Percentiles rank a stretch among this genome's conserved stretches.
These are phyloP conservation scores for Cordylochernes scorpioides DNA, from an alignment of 2,888 invertebrate species.

Conservation along the genomic window DNA sequence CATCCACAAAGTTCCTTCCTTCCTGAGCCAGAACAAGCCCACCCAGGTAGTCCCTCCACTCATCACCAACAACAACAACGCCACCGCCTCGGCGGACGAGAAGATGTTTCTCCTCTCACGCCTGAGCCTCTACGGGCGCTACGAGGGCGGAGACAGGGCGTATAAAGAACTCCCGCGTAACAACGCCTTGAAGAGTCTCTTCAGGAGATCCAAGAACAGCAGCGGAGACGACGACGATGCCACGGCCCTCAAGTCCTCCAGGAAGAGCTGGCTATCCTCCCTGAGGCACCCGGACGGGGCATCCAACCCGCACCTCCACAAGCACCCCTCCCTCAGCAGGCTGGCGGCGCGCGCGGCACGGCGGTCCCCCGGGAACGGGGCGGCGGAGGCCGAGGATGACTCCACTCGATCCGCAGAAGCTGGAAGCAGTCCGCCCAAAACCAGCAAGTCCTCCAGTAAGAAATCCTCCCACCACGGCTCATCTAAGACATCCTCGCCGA, in stretches of 20 bases:
- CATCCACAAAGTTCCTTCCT: constrained; percentile 10
- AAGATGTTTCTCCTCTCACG: no score
- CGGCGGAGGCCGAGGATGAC: constrained; percentile 33
- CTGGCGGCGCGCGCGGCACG: constrained; percentile 4
- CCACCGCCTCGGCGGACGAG: no score
- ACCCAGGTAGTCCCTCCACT: constrained; percentile 10
- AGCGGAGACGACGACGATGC: no score
- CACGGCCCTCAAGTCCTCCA: background rate
- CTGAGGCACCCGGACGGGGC: constrained; percentile 70
- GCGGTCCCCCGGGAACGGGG: constrained; percentile 32
- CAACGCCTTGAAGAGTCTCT: background rate
- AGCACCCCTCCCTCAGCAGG: constrained; percentile 17
- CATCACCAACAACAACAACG: constrained; percentile 1
- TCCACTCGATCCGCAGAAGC: constrained; percentile 16
- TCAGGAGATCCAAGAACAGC: background rate
- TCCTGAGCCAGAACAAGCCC: constrained; percentile 11
- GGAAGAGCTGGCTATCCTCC: constrained; percentile 20
- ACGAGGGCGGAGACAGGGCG: background rate
- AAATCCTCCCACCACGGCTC: background rate
- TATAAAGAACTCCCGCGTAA: no score
- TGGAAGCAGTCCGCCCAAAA: background rate
- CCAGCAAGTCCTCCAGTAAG: background rate
- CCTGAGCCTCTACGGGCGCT: background rate
- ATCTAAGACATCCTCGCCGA: background rate
- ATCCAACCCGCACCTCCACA: constrained; percentile 62